Evolutionary conservation across 2,797 vertebrate genomes (phyloP), one percentile per base, ranked within the genome.

Genomic region (Rallus crepitans): DNA sequence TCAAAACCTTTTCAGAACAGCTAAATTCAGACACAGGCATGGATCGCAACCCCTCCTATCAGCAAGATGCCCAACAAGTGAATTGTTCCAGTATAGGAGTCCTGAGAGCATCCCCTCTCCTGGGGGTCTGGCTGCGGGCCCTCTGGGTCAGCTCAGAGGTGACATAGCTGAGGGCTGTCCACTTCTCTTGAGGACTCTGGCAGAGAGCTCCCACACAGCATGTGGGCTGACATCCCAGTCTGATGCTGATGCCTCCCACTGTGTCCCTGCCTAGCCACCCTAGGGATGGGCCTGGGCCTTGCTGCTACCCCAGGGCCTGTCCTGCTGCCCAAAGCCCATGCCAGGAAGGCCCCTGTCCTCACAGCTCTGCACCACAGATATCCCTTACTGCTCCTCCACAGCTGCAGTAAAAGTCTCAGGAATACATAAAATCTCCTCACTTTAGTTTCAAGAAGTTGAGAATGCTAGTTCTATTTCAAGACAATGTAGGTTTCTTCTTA

Each of bases 291-390:
- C 12, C 37, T 40, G 17, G 19, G 8, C 25, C 3, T 0, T 15
- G 9, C n/a, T 57, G 57, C 5, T 23, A 18, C 2, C 5, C 3
- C 48, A 35, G 31, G 18, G 1, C 1, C 33, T 42, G 9, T 11
- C 39, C 57, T 63, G 5, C 10, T 64, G 2, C 4, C 39, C 8
- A 1, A 1, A 6, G 5, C 25, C 24, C 15, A 35, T 9, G 2
- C 16, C 15, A 7, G 5, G 12, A 12, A 66, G 39, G 65, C 1
- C 16, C 8, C 18, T 37, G 16, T 9, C 12, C 11, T 12, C 25
- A 25, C 11, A 4, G 9, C 4, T 42, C 8, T 16, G 16, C 4
- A 5, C 37, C 52, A 63, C 33, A 75, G 31, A n/a, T 2, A 4
- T 8, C 25, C 39, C 11, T 80, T 64, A 48, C 31, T 82, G 45